Base-by-base conservation (phyloP, 2,113 vertebrate genomes). In the Lamprotornis superbus region DNA sequence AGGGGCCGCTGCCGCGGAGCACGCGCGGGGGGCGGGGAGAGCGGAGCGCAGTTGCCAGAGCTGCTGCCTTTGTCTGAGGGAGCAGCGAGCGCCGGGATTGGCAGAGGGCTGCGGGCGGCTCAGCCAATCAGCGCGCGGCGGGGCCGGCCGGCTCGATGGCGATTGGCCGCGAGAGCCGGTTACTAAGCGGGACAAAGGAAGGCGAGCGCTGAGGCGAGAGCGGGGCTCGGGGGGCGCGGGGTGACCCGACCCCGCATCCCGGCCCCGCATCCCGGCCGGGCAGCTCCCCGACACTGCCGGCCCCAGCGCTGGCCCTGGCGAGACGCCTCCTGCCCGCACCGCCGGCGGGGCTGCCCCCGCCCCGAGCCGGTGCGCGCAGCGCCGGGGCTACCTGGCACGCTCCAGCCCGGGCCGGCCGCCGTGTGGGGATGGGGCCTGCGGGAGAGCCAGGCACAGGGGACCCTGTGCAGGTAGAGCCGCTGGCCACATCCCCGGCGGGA, bases 121-220 rank as follows among this genome's bases (percentile, higher is more conserved):
- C 31, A 88, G 27, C 98, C 98, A 98, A 98, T 98, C 73, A 86
- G 20, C 67, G 68, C 37, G 30, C 61, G 28, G 65, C 6, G n/a
- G 78, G 81, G 89, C 78, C 94, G 88, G 86, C 94, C 95, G 93
- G 95, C 87, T 87, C 74, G 61, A 44, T 70, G 59, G 49, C 75
- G 85, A 97, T 98, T 98, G 98, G 97, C 61, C 95, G 90, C 63
- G 11, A 77, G 84, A 73, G 46, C 55, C 85, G 53, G 98, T 98
- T 98, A 98, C 98, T 97, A 98, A 98, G 98, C 98, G 95, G 94
- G 93, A 98, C 96, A 98, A 98, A 98, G 95, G 91, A 61, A 97
- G 95, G 89, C 84, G 83, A 90, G 74, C 55, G 93, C 88, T 85
- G 82, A 85, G 85, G 95, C 87, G 87, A 53, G 59, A 55, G 77